Conservation (phyloP, 2,888 invertebrate genomes). For the Imbricaverruca yamaguchii region DNA sequence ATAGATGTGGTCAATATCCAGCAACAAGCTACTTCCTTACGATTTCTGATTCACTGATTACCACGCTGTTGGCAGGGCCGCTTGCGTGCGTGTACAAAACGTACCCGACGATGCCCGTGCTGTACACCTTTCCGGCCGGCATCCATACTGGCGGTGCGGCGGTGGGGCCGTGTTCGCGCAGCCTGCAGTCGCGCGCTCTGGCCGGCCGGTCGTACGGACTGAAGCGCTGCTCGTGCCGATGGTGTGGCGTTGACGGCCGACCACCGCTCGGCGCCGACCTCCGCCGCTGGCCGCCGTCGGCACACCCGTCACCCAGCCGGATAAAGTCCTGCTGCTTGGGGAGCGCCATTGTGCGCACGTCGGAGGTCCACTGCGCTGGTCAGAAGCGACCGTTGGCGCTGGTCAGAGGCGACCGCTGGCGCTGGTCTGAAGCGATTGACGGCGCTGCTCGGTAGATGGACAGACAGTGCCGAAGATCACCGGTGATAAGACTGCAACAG, state of each 20-base stretch:
- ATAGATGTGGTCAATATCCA: too few relatives aligned
- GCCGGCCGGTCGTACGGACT: not conserved
- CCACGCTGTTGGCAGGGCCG: not conserved
- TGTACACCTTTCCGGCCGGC: not conserved
- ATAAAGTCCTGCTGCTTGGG: not conserved
- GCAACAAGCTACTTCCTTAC: not conserved
- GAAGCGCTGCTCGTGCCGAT: not conserved
- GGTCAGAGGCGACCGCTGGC: too few relatives aligned
- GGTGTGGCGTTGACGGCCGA: not conserved
- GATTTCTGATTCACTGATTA: not conserved
- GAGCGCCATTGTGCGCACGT: too few relatives aligned
- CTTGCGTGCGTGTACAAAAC: not conserved
- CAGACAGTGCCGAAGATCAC: too few relatives aligned
- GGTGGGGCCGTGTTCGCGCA: conserved; percentile 50
- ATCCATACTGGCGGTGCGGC: conserved; percentile 38
- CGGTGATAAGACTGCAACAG: too few relatives aligned
- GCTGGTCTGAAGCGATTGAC: too few relatives aligned
- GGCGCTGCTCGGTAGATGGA: too few relatives aligned
- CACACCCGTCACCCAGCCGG: not conserved
- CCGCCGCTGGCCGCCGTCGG: not conserved
- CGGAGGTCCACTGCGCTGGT: too few relatives aligned
- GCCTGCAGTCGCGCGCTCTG: conserved; percentile 36
- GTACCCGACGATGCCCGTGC: conserved; percentile 1
- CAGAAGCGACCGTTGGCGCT: too few relatives aligned
- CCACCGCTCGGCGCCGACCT: not conserved